Conservation (phyloP, 2,888 invertebrate species). For the Leucozona laternaria region DNA sequence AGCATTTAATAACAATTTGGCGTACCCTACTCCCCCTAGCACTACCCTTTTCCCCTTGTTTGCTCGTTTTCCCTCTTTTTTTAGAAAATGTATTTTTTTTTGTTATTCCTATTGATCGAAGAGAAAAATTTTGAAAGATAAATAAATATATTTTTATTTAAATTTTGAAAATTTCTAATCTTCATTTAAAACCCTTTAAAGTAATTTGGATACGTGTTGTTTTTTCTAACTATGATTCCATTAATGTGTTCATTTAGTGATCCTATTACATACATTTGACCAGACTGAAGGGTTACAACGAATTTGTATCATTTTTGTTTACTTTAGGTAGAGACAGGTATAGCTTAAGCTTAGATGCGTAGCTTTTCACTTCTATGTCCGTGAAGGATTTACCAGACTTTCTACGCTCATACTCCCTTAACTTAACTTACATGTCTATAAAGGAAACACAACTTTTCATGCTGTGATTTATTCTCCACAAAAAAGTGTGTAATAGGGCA, state of each 20-base stretch:
- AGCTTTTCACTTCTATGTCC: conserved; percentile 46
- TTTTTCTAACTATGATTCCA: conserved; percentile 38
- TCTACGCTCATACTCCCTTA: background rate
- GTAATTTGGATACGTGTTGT: conserved; percentile 12
- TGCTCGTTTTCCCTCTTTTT: no score
- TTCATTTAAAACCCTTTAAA: no score
- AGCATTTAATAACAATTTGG: no score
- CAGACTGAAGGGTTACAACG: conserved; percentile 26
- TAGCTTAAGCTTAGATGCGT: conserved; percentile 32
- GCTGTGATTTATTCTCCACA: conserved; percentile 53
- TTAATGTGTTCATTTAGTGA: background rate
- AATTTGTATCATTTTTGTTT: conserved; percentile 5
- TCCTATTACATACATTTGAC: conserved; percentile 49
- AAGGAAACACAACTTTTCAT: background rate
- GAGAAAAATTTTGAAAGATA: no score
- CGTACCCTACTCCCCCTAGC: no score
- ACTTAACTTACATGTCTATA: background rate
- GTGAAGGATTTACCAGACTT: conserved; percentile 21
- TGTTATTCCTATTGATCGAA: no score
- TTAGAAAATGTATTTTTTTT: no score
- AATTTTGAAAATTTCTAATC: no score
- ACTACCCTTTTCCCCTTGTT: no score
- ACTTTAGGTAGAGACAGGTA: background rate
- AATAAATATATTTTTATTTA: no score
- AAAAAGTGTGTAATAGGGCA: conserved; percentile 1